phyloP scores from a whole-genome alignment of 2,888 invertebrate genomes.

The Drosophila quasianomalipes region DNA sequence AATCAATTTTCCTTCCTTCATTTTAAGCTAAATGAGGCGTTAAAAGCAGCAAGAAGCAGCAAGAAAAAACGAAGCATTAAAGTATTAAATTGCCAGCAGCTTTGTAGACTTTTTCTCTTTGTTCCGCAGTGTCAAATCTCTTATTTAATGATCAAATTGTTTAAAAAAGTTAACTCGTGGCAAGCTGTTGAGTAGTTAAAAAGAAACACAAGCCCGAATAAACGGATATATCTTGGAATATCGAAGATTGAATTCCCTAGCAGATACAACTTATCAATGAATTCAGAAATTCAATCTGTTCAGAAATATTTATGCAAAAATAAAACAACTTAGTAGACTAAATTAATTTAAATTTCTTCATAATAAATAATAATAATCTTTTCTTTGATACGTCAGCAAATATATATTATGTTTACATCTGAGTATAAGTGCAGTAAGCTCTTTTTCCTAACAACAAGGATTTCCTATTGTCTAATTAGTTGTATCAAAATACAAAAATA shows the following conservation, averaged over 20 bases:
- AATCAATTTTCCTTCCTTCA: not conserved
- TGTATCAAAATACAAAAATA: constrained; percentile 37
- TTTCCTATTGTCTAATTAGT: constrained; percentile 54
- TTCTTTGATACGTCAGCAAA: not conserved
- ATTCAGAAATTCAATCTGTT: not conserved
- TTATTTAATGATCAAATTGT: constrained; percentile 24
- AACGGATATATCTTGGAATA: not conserved
- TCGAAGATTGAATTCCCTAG: constrained; percentile 10
- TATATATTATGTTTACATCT: not conserved
- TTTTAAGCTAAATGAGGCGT: constrained; percentile 10
- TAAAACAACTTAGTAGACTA: not conserved
- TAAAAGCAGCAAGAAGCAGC: not conserved
- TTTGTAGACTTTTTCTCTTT: constrained; percentile 25
- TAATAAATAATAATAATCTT: not conserved
- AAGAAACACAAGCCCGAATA: constrained; percentile 5
- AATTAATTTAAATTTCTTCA: not conserved
- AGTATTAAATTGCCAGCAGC: constrained; percentile 34
- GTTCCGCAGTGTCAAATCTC: constrained; percentile 4
- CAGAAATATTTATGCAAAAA: not conserved
- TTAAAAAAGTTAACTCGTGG: constrained; percentile 22
- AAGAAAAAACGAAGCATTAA: constrained; percentile 32
- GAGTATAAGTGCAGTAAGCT: not conserved
- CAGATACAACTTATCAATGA: too few species aligned
- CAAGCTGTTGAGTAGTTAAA: constrained; percentile 23
- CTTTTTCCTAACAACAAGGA: not conserved